Evolutionary conservation across 1,140 invertebrate species (phyloP).

Genomic region (honey bee (Apis mellifera)): DNA sequence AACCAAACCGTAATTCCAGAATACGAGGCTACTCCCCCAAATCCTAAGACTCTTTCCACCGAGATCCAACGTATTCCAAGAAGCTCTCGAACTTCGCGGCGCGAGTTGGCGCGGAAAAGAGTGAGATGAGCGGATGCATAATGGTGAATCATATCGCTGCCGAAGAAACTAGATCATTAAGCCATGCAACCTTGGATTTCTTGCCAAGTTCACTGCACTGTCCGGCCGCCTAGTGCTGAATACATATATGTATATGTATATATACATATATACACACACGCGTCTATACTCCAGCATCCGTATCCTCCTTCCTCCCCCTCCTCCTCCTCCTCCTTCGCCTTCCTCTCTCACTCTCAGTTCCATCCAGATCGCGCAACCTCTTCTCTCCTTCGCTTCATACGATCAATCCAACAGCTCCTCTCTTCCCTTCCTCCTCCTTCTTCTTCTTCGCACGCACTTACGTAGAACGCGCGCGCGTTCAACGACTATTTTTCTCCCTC

Average conservation of each 20-base stretch:
- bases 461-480: background rate
- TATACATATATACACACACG: too few relatives aligned
- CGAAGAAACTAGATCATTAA: conserved; percentile 79
- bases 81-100: background rate
- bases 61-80: background rate
- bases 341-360: background rate
- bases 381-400: conserved; percentile 5
- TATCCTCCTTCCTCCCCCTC: conserved; percentile 26
- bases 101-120: conserved; percentile 18
- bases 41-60: background rate
- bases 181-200: conserved; percentile 77
- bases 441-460: conserved; percentile 15
- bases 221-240: conserved; percentile 63
- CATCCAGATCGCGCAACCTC: background rate
- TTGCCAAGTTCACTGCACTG: conserved; percentile 79
- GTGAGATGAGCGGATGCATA: conserved; percentile 66
- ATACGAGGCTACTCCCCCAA: background rate
- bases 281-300: conserved; percentile 23
- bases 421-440: conserved; percentile 23
- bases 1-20: background rate
- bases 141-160: conserved; percentile 72
- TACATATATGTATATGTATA: conserved; percentile 37
- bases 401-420: conserved; percentile 15
- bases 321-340: background rate
- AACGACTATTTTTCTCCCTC: conserved; percentile 9